phyloP scores from a whole-genome alignment of 2,113 vertebrate species.

The Gadus macrocephalus region DNA sequence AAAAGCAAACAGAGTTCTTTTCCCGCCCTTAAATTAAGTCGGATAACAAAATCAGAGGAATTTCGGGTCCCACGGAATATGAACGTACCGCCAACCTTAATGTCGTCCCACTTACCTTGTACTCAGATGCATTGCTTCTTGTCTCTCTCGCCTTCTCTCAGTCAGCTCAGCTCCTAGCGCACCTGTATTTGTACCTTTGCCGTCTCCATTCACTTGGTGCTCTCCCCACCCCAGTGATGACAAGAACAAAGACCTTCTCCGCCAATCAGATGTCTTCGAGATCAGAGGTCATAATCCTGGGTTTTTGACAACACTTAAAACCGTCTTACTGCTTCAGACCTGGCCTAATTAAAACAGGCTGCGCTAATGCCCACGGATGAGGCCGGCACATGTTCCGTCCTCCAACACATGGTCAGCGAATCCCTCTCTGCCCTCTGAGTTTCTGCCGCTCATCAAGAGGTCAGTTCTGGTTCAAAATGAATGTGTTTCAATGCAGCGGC shows the following conservation, averaged over 20 bases:
- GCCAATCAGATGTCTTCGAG: slow-evolving; percentile 50
- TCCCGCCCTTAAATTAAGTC: neutral
- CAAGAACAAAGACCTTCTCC: slow-evolving; percentile 43
- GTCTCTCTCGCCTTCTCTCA: neutral
- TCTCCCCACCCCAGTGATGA: slow-evolving; percentile 34
- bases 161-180: slow-evolving; percentile 10
- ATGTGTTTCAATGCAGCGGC: no score
- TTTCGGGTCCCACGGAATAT: neutral
- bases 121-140: slow-evolving; percentile 1
- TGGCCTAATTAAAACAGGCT: slow-evolving; percentile 58
- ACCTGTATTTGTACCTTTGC: slow-evolving; percentile 62
- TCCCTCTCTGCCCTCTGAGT: slow-evolving; percentile 10
- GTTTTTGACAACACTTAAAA: slow-evolving; percentile 31
- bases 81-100: neutral
- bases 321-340: slow-evolving; percentile 38
- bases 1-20: no score
- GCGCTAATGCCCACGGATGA: slow-evolving; percentile 30
- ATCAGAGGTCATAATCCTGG: slow-evolving; percentile 54
- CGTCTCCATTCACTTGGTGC: slow-evolving; percentile 45
- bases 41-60: neutral
- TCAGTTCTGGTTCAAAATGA: no score
- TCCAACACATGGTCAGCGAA: slow-evolving; percentile 28
- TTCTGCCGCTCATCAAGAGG: no score
- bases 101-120: slow-evolving; percentile 47
- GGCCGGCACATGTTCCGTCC: slow-evolving; percentile 25